Evolutionary conservation across 2,113 vertebrate species (phyloP), one percentile per base, ranked within the genome.

Genomic region (Pteropus alecto): DNA sequence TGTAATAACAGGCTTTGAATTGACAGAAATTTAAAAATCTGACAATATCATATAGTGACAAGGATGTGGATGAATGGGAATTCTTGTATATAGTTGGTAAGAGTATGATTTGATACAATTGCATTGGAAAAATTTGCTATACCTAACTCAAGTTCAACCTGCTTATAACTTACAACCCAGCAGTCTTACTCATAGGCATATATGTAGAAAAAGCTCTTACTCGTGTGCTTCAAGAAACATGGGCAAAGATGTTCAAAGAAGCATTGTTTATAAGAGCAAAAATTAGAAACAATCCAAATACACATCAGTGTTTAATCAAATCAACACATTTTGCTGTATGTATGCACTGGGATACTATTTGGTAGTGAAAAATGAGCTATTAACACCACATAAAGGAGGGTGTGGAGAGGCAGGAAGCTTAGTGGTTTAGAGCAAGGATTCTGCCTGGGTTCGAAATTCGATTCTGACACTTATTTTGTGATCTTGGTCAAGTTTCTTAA

Each of bases 51-150:
- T 22, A 46, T 92, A 51, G 87, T 79, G 35, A 4, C 48, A 19
- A 87, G 51, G 33, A n/a, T 94, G 19, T 85, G 14, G 24, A 67
- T 89, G 61, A 87, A 48, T 65, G n/a, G 54, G 16, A 85, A 54
- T 54, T 94, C 68, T 94, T 90, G 18, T 68, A 24, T 46, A 21
- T 9, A 85, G 41, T 65, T 56, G 38, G 15, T 94, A 63, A 38
- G 56, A 84, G 28, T 87, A 10, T 41, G 82, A 74, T 58, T 88
- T 93, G 88, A 76, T 92, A 84, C 16, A 82, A 0, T 82, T 83
- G 68, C 16, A 11, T 33, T 89, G 61, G n/a, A 94, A 78, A 95
- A 88, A 38, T 87, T 93, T 86, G 24, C 54, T 93, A 22, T 88
- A 58, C 35, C 12, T 63, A 84, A 90, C 12, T 8, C 28, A 86